phyloP scores from a whole-genome alignment of 2,888 invertebrate genomes.

The Cosmopolites sordidus region DNA sequence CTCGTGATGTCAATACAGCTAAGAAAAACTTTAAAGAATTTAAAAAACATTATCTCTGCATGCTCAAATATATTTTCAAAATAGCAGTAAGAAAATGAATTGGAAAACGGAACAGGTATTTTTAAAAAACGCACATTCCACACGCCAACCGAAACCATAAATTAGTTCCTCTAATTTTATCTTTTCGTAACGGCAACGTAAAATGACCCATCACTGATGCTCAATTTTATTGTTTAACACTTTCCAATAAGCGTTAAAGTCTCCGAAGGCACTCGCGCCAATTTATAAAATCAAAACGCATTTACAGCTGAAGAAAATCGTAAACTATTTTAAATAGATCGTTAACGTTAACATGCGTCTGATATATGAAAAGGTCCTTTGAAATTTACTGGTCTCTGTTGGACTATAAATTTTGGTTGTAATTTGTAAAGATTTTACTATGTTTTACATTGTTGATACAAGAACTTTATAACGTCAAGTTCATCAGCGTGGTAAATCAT shows the following conservation, averaged over 20 bases:
- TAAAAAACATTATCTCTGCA: too few relatives aligned
- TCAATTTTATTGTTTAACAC: neutral
- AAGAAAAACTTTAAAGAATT: too few relatives aligned
- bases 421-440: constrained; percentile 11
- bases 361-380: constrained; percentile 16
- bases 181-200: neutral
- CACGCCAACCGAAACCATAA: neutral
- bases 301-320: constrained; percentile 14
- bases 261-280: neutral
- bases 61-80: too few relatives aligned
- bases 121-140: too few relatives aligned
- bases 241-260: neutral
- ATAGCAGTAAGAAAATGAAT: too few relatives aligned
- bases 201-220: neutral
- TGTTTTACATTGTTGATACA: constrained; percentile 10
- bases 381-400: constrained; percentile 11
- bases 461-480: too few relatives aligned
- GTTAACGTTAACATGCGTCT: constrained; percentile 14
- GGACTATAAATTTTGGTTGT: constrained; percentile 11
- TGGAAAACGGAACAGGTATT: too few relatives aligned
- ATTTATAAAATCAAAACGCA: constrained; percentile 1
- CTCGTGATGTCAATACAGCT: too few relatives aligned
- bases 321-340: constrained; percentile 19
- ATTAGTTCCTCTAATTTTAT: neutral
- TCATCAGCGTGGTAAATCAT: too few relatives aligned